Percentiles rank a stretch among this genome's conserved stretches.
Conservation (phyloP, 35 echinoderm and acorn worm species). For the Ophiothrix spiculata region DNA sequence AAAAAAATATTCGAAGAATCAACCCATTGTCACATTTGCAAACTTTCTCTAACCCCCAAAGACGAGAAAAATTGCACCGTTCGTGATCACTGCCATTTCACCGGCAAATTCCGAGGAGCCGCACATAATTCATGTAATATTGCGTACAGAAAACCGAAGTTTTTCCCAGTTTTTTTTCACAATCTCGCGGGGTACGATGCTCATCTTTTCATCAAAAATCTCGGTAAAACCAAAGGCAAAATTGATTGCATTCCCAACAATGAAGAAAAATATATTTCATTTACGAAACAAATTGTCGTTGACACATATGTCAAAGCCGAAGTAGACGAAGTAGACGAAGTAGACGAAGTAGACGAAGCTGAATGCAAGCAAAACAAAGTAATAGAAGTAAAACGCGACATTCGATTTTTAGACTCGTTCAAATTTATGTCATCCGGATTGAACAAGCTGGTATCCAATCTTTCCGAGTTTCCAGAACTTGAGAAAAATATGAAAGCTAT, state of each 20-base stretch:
- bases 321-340: too few species aligned
- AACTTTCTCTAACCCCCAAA: not conserved
- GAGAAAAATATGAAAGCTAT: too few species aligned
- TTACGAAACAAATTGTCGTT: not conserved
- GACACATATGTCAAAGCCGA: too few species aligned
- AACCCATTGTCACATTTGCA: not conserved
- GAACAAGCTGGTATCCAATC: too few species aligned
- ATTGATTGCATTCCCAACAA: not conserved
- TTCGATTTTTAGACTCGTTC: too few species aligned
- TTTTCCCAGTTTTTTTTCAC: constrained; percentile 10
- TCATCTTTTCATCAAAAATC: constrained; percentile 9
- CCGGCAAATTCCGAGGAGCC: constrained; percentile 2
- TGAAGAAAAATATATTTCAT: constrained; percentile 1
- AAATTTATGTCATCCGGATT: too few species aligned
- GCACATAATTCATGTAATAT: not conserved
- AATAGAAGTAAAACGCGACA: too few species aligned
- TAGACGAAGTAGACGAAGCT: too few species aligned
- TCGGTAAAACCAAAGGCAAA: not conserved
- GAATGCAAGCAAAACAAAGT: too few species aligned
- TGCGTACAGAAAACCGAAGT: not conserved
- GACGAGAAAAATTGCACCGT: not conserved
- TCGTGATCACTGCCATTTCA: constrained; percentile 8
- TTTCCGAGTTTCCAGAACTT: too few species aligned
- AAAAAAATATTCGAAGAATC: not conserved
- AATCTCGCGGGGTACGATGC: not conserved